Percentiles rank a stretch among this genome's conserved stretches.
These are phyloP conservation scores for Piaya cayana DNA, from an alignment of 2,113 vertebrate species.

Conservation along the genomic window DNA sequence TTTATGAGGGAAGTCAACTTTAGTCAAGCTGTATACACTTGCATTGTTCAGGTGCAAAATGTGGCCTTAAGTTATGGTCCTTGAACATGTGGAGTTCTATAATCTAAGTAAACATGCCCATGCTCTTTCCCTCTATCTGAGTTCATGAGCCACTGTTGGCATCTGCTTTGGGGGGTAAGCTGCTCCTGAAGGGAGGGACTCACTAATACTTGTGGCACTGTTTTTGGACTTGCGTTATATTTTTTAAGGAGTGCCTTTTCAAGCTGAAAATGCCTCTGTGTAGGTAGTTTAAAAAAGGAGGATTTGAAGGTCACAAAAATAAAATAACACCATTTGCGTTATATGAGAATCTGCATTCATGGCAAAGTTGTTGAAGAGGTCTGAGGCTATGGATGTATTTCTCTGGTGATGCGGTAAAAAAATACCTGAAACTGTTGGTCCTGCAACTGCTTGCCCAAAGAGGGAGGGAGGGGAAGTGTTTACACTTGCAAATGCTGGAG, in stretches of 20 bases:
- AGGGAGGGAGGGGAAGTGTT: not conserved
- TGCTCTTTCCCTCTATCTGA: not conserved
- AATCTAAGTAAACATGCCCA: not conserved
- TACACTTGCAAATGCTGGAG: not conserved
- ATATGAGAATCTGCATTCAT: not conserved
- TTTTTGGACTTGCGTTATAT: not conserved
- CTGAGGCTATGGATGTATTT: not conserved
- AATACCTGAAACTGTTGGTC: not conserved
- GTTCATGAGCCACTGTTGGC: not conserved
- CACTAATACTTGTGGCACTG: not conserved
- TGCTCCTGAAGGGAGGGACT: not conserved
- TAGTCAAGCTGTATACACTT: not conserved
- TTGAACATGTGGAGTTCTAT: not conserved
- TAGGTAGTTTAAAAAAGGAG: not conserved
- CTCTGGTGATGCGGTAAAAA: not conserved
- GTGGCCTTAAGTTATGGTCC: not conserved
- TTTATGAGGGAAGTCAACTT: not conserved
- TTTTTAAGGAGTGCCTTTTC: not conserved
- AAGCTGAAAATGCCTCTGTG: not conserved
- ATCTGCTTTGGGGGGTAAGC: not conserved
- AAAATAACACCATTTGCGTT: accelerated
- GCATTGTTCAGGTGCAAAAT: not conserved
- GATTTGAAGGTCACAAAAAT: not conserved
- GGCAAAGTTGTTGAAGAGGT: not conserved
- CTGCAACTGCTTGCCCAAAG: not conserved